Conservation (phyloP, 2,888 invertebrate genomes). For the Drosophila seclusa region DNA sequence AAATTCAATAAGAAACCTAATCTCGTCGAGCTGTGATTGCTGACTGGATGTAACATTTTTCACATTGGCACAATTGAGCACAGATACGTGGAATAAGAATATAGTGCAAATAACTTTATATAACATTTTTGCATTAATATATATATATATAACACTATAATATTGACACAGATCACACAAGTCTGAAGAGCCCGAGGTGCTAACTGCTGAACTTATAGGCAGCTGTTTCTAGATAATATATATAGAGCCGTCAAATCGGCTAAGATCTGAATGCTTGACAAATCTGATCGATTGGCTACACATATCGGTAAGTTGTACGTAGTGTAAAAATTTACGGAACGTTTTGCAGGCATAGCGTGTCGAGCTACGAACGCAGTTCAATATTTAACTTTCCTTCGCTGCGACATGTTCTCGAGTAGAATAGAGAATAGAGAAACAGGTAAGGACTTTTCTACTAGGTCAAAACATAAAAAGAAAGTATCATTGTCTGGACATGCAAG, state of each 20-base stretch:
- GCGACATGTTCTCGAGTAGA: not conserved
- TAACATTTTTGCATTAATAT: not conserved
- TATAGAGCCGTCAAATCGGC: not conserved
- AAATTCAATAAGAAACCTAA: not conserved
- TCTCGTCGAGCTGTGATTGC: not conserved
- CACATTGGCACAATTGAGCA: not conserved
- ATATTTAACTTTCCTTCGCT: not conserved
- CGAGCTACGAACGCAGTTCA: not conserved
- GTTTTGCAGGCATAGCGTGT: not conserved
- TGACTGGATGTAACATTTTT: not conserved
- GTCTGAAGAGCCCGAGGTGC: not conserved
- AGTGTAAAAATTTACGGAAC: not conserved
- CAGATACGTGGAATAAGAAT: not conserved
- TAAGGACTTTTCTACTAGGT: not conserved
- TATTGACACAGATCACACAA: not conserved
- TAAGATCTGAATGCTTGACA: not conserved
- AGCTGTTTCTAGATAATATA: not conserved
- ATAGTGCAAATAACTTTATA: not conserved
- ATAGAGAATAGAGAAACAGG: not conserved
- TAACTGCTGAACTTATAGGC: not conserved
- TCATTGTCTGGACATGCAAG: not conserved
- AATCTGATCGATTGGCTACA: not conserved
- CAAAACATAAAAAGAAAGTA: not conserved
- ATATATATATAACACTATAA: not conserved
- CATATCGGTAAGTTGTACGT: not conserved